phyloP scores from a whole-genome alignment of 35 echinoderm and acorn worm species.

The Hemicentrotus pulcherrimus region DNA sequence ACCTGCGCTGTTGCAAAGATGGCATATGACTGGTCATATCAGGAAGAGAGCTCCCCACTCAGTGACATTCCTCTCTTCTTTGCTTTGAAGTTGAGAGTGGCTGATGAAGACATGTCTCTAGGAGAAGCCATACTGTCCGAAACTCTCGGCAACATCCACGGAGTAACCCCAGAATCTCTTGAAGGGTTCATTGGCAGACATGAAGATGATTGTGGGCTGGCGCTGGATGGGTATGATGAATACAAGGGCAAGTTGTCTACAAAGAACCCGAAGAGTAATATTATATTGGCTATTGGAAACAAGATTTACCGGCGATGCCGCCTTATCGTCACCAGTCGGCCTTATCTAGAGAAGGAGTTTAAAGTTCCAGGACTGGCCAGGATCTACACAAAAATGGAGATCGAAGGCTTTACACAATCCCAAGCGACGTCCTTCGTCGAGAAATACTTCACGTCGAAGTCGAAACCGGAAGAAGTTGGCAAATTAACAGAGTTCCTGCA shows the following conservation, averaged over 20 bases:
- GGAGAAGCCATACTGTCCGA: constrained; percentile 32
- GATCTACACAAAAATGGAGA: constrained; percentile 20
- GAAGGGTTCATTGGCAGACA: constrained; percentile 23
- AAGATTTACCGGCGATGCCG: constrained; percentile 11
- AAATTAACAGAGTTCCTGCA: neutral
- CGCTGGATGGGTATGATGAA: constrained; percentile 30
- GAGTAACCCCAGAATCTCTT: constrained; percentile 11
- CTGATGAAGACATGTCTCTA: neutral
- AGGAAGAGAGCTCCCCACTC: neutral
- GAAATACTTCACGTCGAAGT: constrained; percentile 13
- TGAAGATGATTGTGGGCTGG: constrained; percentile 10
- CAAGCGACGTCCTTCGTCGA: neutral
- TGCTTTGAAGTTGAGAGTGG: neutral
- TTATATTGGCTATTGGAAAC: neutral
- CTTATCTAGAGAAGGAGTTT: constrained; percentile 29
- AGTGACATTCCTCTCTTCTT: constrained; percentile 17
- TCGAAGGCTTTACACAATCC: constrained; percentile 11
- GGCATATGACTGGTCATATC: constrained; percentile 33
- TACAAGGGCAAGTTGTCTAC: neutral
- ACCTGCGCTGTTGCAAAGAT: constrained; percentile 22
- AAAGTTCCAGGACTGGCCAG: neutral
- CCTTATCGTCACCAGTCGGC: constrained; percentile 13
- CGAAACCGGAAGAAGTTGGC: neutral
- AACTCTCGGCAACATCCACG: neutral
- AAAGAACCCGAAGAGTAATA: neutral